These are phyloP conservation scores for Pseudolaguvia tuberculata DNA, from an alignment of 2,113 vertebrate species.

Conservation along the genomic window DNA sequence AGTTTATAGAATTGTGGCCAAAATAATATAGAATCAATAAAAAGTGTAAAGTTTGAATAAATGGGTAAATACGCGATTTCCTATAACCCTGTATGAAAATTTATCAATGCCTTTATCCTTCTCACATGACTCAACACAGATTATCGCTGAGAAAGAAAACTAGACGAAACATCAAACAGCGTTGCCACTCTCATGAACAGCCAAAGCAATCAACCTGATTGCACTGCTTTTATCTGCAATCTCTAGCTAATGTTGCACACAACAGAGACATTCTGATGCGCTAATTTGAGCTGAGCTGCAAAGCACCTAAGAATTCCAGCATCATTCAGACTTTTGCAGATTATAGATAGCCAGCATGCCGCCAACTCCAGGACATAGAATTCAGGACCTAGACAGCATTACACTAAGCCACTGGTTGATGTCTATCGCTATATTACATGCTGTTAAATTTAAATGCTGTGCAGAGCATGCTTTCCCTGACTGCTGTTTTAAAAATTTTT, in stretches of 20 bases:
- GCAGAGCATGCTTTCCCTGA: conserved; percentile 26
- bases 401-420: conserved; percentile 17
- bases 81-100: not conserved
- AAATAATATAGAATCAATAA: not conserved
- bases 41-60: not conserved
- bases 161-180: conserved; percentile 53
- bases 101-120: conserved; percentile 17
- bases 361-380: conserved; percentile 34
- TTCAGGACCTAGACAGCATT: conserved; percentile 32
- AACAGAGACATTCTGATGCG: conserved; percentile 47
- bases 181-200: conserved; percentile 45
- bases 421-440: conserved; percentile 29
- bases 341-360: conserved; percentile 40
- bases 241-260: conserved; percentile 53
- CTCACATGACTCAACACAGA: conserved; percentile 22
- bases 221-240: conserved; percentile 51
- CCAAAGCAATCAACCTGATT: conserved; percentile 57
- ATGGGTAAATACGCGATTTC: not conserved
- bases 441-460: conserved; percentile 13
- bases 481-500: conserved; percentile 50
- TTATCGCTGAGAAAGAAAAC: conserved; percentile 45
- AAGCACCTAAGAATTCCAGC: conserved; percentile 13
- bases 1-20: no score
- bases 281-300: conserved; percentile 26
- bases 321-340: not conserved